Conservation (phyloP, 1,140 invertebrate species). For the Pseudomyrmex dendroicus region DNA sequence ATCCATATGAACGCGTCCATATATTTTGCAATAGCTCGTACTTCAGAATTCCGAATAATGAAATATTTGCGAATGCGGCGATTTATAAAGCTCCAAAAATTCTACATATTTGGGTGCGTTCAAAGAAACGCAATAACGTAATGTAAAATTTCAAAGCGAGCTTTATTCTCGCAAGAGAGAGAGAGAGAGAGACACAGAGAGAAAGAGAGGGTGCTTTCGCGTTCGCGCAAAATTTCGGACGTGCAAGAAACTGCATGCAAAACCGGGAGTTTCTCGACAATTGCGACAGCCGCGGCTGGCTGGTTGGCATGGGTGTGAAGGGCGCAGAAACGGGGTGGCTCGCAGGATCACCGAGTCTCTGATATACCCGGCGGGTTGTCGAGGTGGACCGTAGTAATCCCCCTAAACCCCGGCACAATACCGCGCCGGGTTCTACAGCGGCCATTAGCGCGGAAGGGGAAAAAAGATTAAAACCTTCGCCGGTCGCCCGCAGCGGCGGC, state of each 20-base stretch:
- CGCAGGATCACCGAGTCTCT: constrained; percentile 55
- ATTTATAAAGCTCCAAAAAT: constrained; percentile 17
- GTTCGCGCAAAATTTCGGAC: constrained; percentile 41
- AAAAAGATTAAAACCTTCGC: constrained; percentile 69
- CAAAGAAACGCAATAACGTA: constrained; percentile 27
- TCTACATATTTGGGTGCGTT: background rate
- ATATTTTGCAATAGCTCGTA: constrained; percentile 1
- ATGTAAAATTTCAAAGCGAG: constrained; percentile 40
- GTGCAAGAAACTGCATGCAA: constrained; percentile 40
- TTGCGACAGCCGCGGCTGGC: constrained; percentile 39
- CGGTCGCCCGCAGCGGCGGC: constrained; percentile 53
- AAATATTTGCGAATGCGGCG: background rate
- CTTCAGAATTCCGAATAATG: background rate
- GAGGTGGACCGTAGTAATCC: constrained; percentile 69
- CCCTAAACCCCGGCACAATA: constrained; percentile 70
- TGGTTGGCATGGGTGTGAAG: background rate
- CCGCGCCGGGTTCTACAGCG: constrained; percentile 61
- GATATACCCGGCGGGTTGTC: constrained; percentile 67
- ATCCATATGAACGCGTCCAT: background rate
- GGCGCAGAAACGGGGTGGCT: constrained; percentile 22
- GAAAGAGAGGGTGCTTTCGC: constrained; percentile 12
- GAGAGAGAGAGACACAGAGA: background rate
- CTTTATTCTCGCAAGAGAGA: background rate
- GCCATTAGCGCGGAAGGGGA: constrained; percentile 64
- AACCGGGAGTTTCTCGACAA: constrained; percentile 53